Evolutionary conservation across 2,888 invertebrate genomes (phyloP).

Genomic region (Phaedon cochleariae): DNA sequence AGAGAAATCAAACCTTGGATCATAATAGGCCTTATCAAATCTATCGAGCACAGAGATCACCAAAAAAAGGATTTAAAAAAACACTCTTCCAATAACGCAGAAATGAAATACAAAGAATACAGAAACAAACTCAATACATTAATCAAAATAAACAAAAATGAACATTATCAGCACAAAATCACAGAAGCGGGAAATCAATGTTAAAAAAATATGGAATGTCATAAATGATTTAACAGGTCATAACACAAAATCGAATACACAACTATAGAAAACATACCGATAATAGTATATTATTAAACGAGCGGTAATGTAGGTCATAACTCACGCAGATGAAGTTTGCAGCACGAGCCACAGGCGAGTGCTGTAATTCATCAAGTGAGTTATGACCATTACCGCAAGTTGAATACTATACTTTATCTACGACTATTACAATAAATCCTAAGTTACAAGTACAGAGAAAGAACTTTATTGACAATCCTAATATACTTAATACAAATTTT

Average conservation of each 20-base stretch:
- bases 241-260: constrained; percentile 4
- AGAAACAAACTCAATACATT: constrained; percentile 20
- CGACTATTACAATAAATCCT: no score
- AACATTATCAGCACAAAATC: constrained; percentile 24
- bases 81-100: not conserved
- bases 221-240: constrained; percentile 17
- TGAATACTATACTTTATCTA: no score
- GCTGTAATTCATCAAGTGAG: no score
- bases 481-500: no score
- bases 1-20: constrained; percentile 25
- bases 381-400: no score
- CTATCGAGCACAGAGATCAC: constrained; percentile 14
- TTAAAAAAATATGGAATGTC: constrained; percentile 21
- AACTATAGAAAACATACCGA: constrained; percentile 13
- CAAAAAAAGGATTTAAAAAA: constrained; percentile 17
- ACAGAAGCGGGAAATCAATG: constrained; percentile 9
- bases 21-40: constrained; percentile 15
- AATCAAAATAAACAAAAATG: constrained; percentile 22
- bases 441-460: no score
- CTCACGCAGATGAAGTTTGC: no score
- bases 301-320: no score
- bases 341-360: no score
- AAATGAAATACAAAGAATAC: constrained; percentile 19
- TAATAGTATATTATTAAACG: no score
- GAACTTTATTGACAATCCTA: no score